A percentile compares a stretch with the other conserved stretches of the same genome.
phyloP scores from a whole-genome alignment of 2,113 vertebrate species.

The Hippocampus zosterae region DNA sequence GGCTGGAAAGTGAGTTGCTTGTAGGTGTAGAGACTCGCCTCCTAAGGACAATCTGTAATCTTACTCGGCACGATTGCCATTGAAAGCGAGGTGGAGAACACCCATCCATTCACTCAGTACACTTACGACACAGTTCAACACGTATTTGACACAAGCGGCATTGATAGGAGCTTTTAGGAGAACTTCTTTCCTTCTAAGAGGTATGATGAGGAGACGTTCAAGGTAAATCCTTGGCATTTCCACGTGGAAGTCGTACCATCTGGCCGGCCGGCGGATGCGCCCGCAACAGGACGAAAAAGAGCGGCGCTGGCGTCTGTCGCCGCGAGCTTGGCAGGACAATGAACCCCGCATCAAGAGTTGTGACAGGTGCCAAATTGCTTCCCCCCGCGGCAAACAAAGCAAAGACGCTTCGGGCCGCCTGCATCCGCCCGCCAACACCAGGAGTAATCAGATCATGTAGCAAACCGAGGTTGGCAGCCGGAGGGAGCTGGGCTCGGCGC shows the following conservation, averaged over 20 bases:
- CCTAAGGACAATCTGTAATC: too few relatives aligned
- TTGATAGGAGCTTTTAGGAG: not conserved
- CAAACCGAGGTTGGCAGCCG: conserved; percentile 48
- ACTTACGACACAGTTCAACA: too few relatives aligned
- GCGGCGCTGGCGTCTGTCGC: conserved; percentile 49
- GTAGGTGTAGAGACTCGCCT: too few relatives aligned
- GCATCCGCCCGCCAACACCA: conserved; percentile 38
- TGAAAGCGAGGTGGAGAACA: too few relatives aligned
- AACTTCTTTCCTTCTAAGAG: not conserved
- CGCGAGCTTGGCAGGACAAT: conserved; percentile 47
- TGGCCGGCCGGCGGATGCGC: conserved; percentile 1
- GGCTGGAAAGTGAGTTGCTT: too few relatives aligned
- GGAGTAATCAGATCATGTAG: conserved; percentile 61
- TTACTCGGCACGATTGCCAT: too few relatives aligned
- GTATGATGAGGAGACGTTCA: not conserved
- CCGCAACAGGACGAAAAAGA: conserved; percentile 34
- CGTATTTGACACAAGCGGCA: too few relatives aligned
- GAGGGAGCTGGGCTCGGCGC: conserved; percentile 31
- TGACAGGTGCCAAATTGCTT: conserved; percentile 46
- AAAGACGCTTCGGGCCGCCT: conserved; percentile 58
- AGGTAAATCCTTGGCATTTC: not conserved
- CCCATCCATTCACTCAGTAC: too few relatives aligned
- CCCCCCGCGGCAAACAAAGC: conserved; percentile 45
- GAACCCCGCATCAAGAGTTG: conserved; percentile 36
- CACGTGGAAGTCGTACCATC: not conserved